Evolutionary conservation across 1,140 invertebrate species (phyloP), one percentile per base, ranked within the genome.

Genomic region (Zaprionus davidi): DNA sequence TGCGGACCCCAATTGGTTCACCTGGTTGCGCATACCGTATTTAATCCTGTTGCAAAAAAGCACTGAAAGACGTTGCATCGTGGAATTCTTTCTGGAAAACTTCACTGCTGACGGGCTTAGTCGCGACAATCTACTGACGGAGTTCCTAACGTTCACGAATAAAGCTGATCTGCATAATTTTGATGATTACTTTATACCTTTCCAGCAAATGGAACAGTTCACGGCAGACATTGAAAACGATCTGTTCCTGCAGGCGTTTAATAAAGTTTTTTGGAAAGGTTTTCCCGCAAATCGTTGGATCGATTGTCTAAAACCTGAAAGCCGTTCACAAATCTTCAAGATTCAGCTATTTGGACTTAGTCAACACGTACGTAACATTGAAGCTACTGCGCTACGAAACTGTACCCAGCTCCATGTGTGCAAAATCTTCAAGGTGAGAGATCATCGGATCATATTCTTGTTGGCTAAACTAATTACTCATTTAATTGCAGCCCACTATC

Each of bases 131-230:
- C 49, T 51, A 3, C 9, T 51, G 17, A 51, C 17, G 11, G 49
- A 51, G 20, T 51, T 51, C 11, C 20, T 51, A 17, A 4, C 49
- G 12, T 20, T 24, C 9, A 51, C n/a, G 2, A 51, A 51, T 22
- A 51, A 22, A 4, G 3, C 20, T 7, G 49, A 51, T 22, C 22
- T 51, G 28, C 56, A 58, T 28, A 58, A 34, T 15, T 20, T 36
- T 31, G 56, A 58, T 15, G 26, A 58, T 26, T 31, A 58, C 11
- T 58, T 58, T 58, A 31, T 51, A 4, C 49, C 49, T 9, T 11
- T 22, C 7, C 17, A 51, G 17, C 17, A 51, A 51, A 51, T 51
- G 49, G 17, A 20, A 17, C 9, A 11, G 17, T 51, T 51, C 11
- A 24, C 22, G 3, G 12, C 20, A 6, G 11, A 63, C 13, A 63